phyloP scores from a whole-genome alignment of 2,797 vertebrate genomes.

The Rhinogobio ventralis region DNA sequence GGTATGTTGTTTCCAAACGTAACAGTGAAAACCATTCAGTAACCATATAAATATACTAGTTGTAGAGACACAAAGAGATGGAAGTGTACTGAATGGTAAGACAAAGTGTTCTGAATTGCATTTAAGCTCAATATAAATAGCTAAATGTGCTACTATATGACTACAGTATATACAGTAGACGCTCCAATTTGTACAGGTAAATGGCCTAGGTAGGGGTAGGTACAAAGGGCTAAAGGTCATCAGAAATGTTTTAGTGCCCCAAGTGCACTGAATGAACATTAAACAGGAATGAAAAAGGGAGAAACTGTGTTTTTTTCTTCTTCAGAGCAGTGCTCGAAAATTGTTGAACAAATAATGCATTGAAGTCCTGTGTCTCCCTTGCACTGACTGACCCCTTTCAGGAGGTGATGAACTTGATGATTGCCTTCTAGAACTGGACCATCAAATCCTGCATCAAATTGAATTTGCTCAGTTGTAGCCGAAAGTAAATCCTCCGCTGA shows the following conservation, averaged over 20 bases:
- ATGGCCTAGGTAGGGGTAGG: not conserved
- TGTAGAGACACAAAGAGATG: not conserved
- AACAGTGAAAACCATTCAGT: not conserved
- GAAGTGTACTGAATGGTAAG: not conserved
- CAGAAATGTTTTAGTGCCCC: not conserved
- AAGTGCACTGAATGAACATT: not conserved
- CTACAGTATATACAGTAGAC: not conserved
- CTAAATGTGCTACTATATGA: not conserved
- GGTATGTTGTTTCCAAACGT: not conserved
- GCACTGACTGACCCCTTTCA: constrained; percentile 22
- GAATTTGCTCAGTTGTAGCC: constrained; percentile 19
- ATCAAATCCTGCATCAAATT: constrained; percentile 9
- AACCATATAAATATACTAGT: not conserved
- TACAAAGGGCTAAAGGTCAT: not conserved
- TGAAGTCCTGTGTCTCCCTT: not conserved
- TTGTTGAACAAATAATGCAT: not conserved
- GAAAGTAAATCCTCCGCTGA: constrained; percentile 6
- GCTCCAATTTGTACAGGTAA: not conserved
- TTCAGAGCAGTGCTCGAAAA: not conserved
- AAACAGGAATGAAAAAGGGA: not conserved
- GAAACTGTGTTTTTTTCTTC: not conserved
- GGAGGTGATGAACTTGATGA: constrained; percentile 16
- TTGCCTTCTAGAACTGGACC: constrained; percentile 1
- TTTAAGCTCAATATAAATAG: not conserved
- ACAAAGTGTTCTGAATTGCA: not conserved